A percentile compares a stretch with the other conserved stretches of the same genome.
These are phyloP conservation scores for Sciurus niger DNA, from an alignment of 2,113 vertebrate species.

Conservation along the genomic window DNA sequence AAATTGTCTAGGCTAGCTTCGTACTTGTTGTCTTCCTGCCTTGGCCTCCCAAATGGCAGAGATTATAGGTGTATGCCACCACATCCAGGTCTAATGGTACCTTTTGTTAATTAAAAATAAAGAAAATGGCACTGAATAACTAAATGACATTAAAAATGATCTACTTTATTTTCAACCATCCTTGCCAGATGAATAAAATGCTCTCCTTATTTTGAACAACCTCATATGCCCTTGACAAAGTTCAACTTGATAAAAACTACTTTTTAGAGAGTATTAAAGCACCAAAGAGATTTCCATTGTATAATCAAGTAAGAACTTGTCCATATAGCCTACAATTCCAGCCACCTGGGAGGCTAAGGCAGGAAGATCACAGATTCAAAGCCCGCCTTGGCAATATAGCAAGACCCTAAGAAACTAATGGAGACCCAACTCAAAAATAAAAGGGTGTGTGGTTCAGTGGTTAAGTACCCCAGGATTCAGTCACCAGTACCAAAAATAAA, in stretches of 20 bases:
- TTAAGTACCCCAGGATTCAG: background rate
- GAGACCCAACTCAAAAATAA: background rate
- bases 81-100: background rate
- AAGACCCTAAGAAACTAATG: background rate
- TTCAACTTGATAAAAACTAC: background rate
- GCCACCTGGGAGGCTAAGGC: too few relatives aligned
- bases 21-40: background rate
- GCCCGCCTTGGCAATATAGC: background rate
- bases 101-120: conserved; percentile 34
- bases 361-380: background rate
- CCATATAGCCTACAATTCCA: background rate
- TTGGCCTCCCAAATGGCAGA: background rate
- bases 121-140: background rate
- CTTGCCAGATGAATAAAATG: background rate
- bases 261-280: background rate
- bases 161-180: background rate
- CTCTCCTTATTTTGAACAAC: background rate
- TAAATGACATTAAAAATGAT: conserved; percentile 23
- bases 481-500: background rate
- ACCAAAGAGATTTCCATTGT: background rate
- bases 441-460: background rate
- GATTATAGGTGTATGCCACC: background rate
- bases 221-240: background rate
- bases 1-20: background rate
- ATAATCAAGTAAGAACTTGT: background rate